Evolutionary conservation across 2,113 vertebrate species (phyloP).

Genomic region (Gracilinanus agilis): DNA sequence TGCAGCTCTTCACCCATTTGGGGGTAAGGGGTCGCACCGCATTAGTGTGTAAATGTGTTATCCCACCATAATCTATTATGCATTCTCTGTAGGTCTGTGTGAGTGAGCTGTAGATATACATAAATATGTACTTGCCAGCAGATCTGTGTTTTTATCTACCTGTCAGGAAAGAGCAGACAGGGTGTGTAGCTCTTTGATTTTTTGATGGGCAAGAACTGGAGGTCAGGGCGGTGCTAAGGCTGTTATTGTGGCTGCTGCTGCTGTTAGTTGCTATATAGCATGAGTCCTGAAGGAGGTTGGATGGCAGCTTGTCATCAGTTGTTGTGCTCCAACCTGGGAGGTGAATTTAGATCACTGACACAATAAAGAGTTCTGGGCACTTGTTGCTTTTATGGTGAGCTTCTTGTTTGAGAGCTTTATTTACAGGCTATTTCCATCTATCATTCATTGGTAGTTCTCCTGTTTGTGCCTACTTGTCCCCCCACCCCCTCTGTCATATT

Average conservation of each 20-base stretch:
- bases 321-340: constrained; percentile 18
- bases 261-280: constrained; percentile 15
- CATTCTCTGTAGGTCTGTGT: constrained; percentile 39
- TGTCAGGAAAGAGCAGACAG: constrained; percentile 40
- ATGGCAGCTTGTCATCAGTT: constrained; percentile 33
- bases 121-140: constrained; percentile 29
- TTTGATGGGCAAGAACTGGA: constrained; percentile 27
- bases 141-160: constrained; percentile 34
- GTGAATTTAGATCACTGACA: constrained; percentile 15
- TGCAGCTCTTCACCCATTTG: constrained; percentile 63
- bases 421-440: constrained; percentile 15
- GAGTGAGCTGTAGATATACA: constrained; percentile 33
- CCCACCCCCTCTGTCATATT: not conserved
- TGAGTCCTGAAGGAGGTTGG: constrained; percentile 12
- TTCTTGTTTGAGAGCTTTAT: not conserved
- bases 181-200: constrained; percentile 51
- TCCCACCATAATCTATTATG: constrained; percentile 6
- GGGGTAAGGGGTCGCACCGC: constrained; percentile 42
- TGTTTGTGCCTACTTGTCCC: not conserved
- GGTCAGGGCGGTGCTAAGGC: not conserved
- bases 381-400: constrained; percentile 1
- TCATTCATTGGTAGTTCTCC: constrained; percentile 34
- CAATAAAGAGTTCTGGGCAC: constrained; percentile 47
- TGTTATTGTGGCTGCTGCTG: not conserved
- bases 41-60: constrained; percentile 54